These are phyloP conservation scores for Atlantisia rogersi DNA, from an alignment of 2,113 vertebrate species.

Conservation along the genomic window DNA sequence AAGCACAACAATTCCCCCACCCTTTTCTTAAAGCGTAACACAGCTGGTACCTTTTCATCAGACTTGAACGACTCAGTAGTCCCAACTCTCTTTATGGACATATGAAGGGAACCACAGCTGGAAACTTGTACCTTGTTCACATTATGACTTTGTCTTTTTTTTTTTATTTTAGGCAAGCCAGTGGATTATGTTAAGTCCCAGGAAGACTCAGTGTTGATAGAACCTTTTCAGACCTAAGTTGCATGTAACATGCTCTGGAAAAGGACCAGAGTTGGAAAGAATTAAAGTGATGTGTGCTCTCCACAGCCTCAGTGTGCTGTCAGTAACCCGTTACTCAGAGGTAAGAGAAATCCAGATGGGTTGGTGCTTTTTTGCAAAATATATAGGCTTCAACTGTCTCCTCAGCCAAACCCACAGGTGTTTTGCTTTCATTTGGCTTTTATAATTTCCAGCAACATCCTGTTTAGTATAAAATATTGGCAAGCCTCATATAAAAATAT, in stretches of 20 bases:
- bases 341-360: background rate
- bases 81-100: background rate
- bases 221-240: background rate
- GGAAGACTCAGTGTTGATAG: background rate
- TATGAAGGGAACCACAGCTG: background rate
- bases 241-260: background rate
- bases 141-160: background rate
- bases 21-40: background rate
- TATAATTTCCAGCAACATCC: background rate
- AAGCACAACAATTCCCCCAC: no score
- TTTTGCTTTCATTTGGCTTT: background rate
- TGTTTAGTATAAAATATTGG: background rate
- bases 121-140: background rate
- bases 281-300: background rate
- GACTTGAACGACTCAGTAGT: background rate
- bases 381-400: background rate
- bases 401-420: background rate
- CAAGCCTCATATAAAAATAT: conserved; percentile 67
- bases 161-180: background rate
- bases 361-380: background rate
- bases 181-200: background rate
- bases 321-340: background rate
- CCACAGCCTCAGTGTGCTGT: background rate
- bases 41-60: background rate
- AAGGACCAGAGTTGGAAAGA: background rate